Base-by-base conservation (phyloP, 2,888 invertebrate species). In the Metalampra italica region DNA sequence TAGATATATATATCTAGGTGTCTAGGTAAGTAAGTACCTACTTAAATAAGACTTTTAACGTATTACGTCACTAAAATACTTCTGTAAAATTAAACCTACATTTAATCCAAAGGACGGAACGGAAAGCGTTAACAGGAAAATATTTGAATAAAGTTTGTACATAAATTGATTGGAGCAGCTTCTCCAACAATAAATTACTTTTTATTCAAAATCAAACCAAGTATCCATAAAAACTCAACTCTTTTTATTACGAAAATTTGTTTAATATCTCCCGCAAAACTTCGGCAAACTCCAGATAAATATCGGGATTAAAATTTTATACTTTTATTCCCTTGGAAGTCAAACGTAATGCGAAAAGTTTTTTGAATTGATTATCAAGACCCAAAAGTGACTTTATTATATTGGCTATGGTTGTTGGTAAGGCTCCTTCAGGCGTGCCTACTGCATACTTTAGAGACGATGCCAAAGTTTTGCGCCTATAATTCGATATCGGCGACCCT, bases 401-500 rank as follows among this genome's bases (percentile, higher is more conserved):
- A 69, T 71, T 64, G 65, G 45, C 55, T 68, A 55, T 61, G 55
- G 51, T 57, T 49, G n/a, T 56, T 64, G 62, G 67, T 68, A 69
- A 64, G 56, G 65, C 5, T 59, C 55, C 55, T 51, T 52, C 36
- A 56, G 52, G 55, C 53, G 49, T 54, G 54, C 55, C 47, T 50
- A 51, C 64, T 54, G 57, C 48, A 9, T 36, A 56, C 49, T 59
- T 57, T 54, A 60, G 54, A 55, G 57, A 52, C 55, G 63, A 75
- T 74, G 71, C 78, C 54, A 64, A 75, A 75, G 72, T 79, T 75
- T 75, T 64, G 64, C 55, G 55, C 50, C 62, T 66, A 68, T 72
- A 75, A 78, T 74, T 78, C 62, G 68, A 77, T 75, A 76, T 69
- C 59, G 63, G 62, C 57, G 66, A 75, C 78, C 76, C 75, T 74